Evolutionary conservation across 2,888 invertebrate species (phyloP).

Genomic region (Ceramica pisi): DNA sequence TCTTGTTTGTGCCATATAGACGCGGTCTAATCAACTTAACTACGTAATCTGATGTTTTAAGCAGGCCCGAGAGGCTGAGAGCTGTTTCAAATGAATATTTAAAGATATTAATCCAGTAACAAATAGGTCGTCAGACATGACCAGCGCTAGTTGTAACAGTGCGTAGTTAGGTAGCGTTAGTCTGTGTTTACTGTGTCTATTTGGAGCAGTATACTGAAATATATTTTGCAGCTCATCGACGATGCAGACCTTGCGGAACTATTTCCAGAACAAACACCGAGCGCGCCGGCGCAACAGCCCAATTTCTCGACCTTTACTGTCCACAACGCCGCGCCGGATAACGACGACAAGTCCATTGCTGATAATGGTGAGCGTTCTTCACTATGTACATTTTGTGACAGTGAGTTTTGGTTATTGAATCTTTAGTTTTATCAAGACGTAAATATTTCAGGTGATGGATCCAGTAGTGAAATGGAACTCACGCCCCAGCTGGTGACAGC

Average conservation of each 20-base stretch:
- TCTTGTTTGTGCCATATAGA: background rate
- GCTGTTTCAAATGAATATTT: background rate
- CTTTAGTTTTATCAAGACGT: constrained; percentile 25
- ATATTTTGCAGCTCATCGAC: constrained; percentile 92
- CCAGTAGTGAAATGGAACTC: constrained; percentile 94
- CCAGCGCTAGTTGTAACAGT: constrained; percentile 11
- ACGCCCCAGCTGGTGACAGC: constrained; percentile 94
- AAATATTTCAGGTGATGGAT: constrained; percentile 89
- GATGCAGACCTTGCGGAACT: constrained; percentile 95
- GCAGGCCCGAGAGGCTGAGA: background rate
- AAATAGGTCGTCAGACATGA: constrained; percentile 26
- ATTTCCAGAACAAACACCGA: constrained; percentile 93
- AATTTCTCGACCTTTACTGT: constrained; percentile 90
- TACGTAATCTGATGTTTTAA: background rate
- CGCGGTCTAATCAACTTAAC: background rate
- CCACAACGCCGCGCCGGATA: constrained; percentile 82
- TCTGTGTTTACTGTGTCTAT: constrained; percentile 53
- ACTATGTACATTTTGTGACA: background rate
- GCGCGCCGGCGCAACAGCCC: constrained; percentile 91
- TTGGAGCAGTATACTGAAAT: constrained; percentile 56
- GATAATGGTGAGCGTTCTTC: constrained; percentile 83
- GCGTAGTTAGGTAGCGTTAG: constrained; percentile 43
- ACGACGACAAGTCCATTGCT: constrained; percentile 88
- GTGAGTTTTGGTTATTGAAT: background rate
- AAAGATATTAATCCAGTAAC: constrained; percentile 14